These are phyloP conservation scores for Acanthaster planci DNA, from an alignment of 35 echinoderm and acorn worm species.

Conservation along the genomic window DNA sequence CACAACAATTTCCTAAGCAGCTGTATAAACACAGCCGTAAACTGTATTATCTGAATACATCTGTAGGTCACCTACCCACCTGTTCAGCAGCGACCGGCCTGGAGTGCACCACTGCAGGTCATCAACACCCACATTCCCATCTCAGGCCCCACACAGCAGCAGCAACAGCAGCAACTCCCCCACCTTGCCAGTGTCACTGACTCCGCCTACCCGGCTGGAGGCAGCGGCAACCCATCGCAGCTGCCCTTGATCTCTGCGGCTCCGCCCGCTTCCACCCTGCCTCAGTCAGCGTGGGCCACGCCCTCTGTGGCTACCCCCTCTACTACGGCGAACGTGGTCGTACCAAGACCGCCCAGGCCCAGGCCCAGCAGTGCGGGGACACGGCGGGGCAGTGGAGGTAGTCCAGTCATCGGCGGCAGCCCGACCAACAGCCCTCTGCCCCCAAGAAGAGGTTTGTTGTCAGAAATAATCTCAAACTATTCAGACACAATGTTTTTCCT, in stretches of 20 bases:
- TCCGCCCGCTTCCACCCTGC: constrained; percentile 18
- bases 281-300: constrained; percentile 45
- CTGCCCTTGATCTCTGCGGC: constrained; percentile 41
- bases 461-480: neutral
- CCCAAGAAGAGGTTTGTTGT: constrained; percentile 81
- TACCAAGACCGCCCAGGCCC: constrained; percentile 85
- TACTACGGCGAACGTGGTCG: constrained; percentile 44
- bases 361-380: constrained; percentile 89
- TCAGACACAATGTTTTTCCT: neutral
- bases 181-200: constrained; percentile 21
- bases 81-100: constrained; percentile 69
- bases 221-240: constrained; percentile 21
- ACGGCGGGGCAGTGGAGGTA: constrained; percentile 70
- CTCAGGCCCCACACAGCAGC: constrained; percentile 40
- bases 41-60: neutral
- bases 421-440: constrained; percentile 81
- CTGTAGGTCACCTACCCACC: constrained; percentile 84
- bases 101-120: constrained; percentile 51
- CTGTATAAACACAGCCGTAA: too few relatives aligned
- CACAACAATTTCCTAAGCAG: too few relatives aligned
- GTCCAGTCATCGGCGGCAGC: constrained; percentile 45
- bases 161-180: constrained; percentile 50
- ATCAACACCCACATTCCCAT: constrained; percentile 66
- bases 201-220: constrained; percentile 22
- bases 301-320: neutral